A percentile compares a stretch with the other conserved stretches of the same genome.
These are phyloP conservation scores for Chrysogorgia sp. DNA, from an alignment of 92 coral and sea anemone species.

Conservation along the genomic window DNA sequence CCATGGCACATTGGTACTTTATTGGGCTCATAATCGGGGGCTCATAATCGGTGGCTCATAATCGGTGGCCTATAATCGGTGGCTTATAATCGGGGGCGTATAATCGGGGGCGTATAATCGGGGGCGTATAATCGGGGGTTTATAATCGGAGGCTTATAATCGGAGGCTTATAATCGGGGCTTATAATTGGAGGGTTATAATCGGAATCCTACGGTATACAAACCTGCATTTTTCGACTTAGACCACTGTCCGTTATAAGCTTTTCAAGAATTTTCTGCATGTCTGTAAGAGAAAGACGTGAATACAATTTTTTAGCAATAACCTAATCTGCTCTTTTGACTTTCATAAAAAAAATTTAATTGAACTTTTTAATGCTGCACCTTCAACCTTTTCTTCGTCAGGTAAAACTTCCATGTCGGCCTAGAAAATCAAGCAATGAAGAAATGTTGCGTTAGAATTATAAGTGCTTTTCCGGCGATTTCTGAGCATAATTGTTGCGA, in stretches of 20 bases:
- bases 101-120: too few relatives aligned
- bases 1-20: too few relatives aligned
- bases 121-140: too few relatives aligned
- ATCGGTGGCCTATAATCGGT: too few relatives aligned
- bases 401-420: slow-evolving; percentile 80
- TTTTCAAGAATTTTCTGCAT: slow-evolving; percentile 67
- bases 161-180: too few relatives aligned
- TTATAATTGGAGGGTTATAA: background rate
- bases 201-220: background rate
- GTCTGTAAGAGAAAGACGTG: slow-evolving; percentile 36
- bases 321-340: background rate
- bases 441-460: too few relatives aligned
- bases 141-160: too few relatives aligned
- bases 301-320: background rate
- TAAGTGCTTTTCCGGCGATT: too few relatives aligned
- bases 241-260: slow-evolving; percentile 81
- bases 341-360: background rate
- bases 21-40: too few relatives aligned
- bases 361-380: slow-evolving; percentile 15
- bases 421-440: slow-evolving; percentile 41
- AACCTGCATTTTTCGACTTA: slow-evolving; percentile 92
- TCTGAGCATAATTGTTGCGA: too few relatives aligned
- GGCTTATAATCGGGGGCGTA: too few relatives aligned
- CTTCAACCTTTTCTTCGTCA: slow-evolving; percentile 77
- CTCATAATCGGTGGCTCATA: too few relatives aligned